These are phyloP conservation scores for Dendronephthya gigantea DNA, from an alignment of 64 coral and sea anemone genomes.

Conservation along the genomic window DNA sequence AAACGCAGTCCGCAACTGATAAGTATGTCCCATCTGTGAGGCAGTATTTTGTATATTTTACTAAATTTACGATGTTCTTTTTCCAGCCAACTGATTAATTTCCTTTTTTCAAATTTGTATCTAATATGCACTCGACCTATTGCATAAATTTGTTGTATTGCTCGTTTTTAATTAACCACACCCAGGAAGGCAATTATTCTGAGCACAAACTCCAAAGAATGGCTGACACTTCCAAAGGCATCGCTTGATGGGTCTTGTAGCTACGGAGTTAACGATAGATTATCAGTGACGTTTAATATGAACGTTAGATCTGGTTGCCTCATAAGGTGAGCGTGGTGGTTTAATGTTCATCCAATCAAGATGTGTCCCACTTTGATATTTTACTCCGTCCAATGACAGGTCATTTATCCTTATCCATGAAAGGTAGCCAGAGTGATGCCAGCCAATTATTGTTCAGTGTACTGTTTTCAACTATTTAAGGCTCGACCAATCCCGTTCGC, in stretches of 20 bases:
- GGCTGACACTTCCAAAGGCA: constrained; percentile 65
- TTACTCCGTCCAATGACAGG: too few species aligned
- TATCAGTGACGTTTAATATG: constrained; percentile 71
- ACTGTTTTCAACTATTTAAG: background rate
- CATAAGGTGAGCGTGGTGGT: constrained; percentile 87
- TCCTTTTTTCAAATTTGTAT: too few species aligned
- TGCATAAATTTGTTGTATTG: background rate
- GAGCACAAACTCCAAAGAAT: constrained; percentile 47
- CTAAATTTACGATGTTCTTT: too few species aligned
- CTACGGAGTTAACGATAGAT: constrained; percentile 29
- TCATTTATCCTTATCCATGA: too few species aligned
- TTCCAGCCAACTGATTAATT: too few species aligned
- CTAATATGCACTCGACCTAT: too few species aligned
- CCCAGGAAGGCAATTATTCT: constrained; percentile 66
- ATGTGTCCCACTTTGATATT: too few species aligned
- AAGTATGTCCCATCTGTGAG: constrained; percentile 85
- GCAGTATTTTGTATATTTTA: too few species aligned
- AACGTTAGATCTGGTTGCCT: constrained; percentile 77
- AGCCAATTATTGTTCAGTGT: background rate
- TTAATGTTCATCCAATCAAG: too few species aligned
- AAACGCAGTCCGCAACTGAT: constrained; percentile 16
- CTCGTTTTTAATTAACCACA: too few species aligned
- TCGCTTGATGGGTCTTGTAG: constrained; percentile 51
- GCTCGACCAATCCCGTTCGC: background rate
- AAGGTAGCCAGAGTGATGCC: too few species aligned